A percentile compares a stretch with the other conserved stretches of the same genome.
phyloP scores from a whole-genome alignment of 2,888 invertebrate species.

The Loripinus fragilis region DNA sequence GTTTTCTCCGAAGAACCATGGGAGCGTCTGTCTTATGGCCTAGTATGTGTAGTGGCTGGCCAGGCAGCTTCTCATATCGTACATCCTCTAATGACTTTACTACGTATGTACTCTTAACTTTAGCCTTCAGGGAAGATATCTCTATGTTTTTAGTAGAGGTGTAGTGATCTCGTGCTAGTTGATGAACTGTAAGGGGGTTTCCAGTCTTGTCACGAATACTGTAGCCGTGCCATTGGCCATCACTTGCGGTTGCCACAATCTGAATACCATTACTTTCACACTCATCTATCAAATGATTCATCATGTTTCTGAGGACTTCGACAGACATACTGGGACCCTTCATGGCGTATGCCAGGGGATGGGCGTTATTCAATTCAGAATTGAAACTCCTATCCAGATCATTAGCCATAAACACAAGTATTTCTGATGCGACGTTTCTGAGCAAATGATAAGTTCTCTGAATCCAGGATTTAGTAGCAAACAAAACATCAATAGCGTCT shows the following conservation, averaged over 20 bases:
- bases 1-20: no score
- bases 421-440: slow-evolving; percentile 26
- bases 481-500: background rate
- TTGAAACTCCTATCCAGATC: slow-evolving; percentile 29
- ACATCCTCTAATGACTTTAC: slow-evolving; percentile 13
- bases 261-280: slow-evolving; percentile 24
- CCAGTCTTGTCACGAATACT: background rate
- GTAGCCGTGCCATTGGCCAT: background rate
- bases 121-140: no score
- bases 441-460: background rate
- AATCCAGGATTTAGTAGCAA: background rate
- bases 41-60: no score
- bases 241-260: slow-evolving; percentile 22
- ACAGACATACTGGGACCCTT: slow-evolving; percentile 33
- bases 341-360: slow-evolving; percentile 37
- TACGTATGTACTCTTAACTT: background rate
- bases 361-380: slow-evolving; percentile 22
- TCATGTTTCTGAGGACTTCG: slow-evolving; percentile 20
- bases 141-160: background rate
- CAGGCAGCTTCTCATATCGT: background rate
- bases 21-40: no score
- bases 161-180: background rate
- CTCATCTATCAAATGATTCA: slow-evolving; percentile 8
- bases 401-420: slow-evolving; percentile 30
- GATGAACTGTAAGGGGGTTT: background rate